These are phyloP conservation scores for Nibea albiflora DNA, from an alignment of 2,113 vertebrate species.

Conservation along the genomic window DNA sequence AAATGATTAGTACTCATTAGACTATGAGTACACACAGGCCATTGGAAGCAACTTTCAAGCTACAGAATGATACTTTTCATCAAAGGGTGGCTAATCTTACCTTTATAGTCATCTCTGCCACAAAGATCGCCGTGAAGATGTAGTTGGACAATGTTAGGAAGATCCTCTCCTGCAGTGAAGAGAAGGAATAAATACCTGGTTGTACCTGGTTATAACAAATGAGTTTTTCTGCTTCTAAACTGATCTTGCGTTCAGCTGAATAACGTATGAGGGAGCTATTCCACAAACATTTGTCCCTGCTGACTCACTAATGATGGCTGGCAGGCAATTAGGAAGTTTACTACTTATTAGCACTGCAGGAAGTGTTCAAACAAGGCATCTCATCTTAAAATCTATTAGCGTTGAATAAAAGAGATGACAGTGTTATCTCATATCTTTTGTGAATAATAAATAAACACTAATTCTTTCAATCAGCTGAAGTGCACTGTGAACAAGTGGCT, in stretches of 20 bases:
- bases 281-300: conserved; percentile 23
- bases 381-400: not conserved
- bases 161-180: conserved; percentile 89
- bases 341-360: conserved; percentile 32
- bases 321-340: conserved; percentile 47
- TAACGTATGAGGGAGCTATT: conserved; percentile 56
- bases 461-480: not conserved
- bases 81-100: conserved; percentile 76
- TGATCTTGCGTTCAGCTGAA: conserved; percentile 40
- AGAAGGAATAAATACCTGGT: conserved; percentile 41
- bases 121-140: conserved; percentile 97
- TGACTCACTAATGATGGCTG: conserved; percentile 56
- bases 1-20: not conserved
- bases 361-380: conserved; percentile 32
- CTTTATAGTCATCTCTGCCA: conserved; percentile 98
- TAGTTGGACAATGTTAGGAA: conserved; percentile 98
- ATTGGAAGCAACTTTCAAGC: too few species aligned
- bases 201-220: conserved; percentile 2
- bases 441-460: not conserved
- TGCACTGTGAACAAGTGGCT: not conserved
- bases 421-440: not conserved
- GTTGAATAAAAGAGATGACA: not conserved
- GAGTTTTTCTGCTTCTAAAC: conserved; percentile 4
- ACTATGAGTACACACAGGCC: too few species aligned
- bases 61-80: not conserved